phyloP scores from a whole-genome alignment of 2,113 vertebrate genomes.

The Hippocampus mohnikei region DNA sequence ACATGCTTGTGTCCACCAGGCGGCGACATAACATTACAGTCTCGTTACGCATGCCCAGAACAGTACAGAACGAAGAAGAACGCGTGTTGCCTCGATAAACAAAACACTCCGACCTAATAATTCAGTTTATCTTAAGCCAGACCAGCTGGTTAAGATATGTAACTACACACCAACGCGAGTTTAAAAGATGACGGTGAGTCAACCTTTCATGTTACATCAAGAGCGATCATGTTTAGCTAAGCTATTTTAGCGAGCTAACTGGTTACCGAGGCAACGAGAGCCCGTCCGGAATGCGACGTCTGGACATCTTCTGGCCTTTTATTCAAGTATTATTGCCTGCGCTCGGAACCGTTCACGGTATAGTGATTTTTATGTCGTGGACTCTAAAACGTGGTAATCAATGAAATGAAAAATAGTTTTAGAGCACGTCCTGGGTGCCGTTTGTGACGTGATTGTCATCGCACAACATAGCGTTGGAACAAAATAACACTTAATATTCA shows the following conservation, averaged over 20 bases:
- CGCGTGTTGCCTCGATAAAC: background rate
- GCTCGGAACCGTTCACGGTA: no score
- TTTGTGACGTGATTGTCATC: no score
- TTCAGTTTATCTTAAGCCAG: background rate
- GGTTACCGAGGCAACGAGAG: slow-evolving; percentile 41
- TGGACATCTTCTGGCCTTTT: no score
- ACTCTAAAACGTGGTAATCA: no score
- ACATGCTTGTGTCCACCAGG: background rate
- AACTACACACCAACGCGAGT: background rate
- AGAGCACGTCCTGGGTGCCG: no score
- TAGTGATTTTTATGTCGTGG: no score
- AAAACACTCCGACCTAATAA: background rate
- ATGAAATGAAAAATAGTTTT: no score
- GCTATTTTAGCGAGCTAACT: background rate
- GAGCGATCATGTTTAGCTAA: fast-evolving
- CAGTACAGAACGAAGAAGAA: background rate
- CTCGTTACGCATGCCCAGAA: background rate
- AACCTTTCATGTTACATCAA: background rate
- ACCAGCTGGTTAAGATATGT: background rate
- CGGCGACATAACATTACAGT: background rate
- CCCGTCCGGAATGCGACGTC: background rate
- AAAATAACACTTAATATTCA: no score
- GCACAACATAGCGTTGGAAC: no score
- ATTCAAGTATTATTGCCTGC: no score
- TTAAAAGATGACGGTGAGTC: background rate